Base-by-base conservation (phyloP, 23 tunicate genomes). In the Phallusia fumigata region DNA sequence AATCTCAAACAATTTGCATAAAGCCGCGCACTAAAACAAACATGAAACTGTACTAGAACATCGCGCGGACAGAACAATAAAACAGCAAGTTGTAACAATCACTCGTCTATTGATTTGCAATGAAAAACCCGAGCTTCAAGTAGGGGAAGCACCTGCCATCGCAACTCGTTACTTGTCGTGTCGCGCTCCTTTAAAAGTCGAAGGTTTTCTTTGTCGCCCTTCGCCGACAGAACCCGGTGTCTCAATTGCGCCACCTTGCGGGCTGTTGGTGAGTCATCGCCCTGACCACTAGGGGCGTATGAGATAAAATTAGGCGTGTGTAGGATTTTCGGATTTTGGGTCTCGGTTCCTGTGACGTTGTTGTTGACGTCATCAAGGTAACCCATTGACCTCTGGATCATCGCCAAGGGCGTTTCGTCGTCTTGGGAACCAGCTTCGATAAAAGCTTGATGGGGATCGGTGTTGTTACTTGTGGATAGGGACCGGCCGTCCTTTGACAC, bases 111-210 rank as follows among this genome's bases (percentile, higher is more conserved):
- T 18, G 31, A 30, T 72, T 76, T 28, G 79, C 95, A 90, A 36
- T 81, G 86, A 80, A 85, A 85, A 52, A 90, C 85, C 50, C 95
- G 53, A 0, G 83, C 89, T 73, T 90, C 95, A 10, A 90, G 30
- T 0, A 90, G 65, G 11, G 95, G 89, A 31, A 35, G 58, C 21
- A 81, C 72, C 65, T 90, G 95, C 95, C 95, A 90, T 49, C 65
- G 64, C 21, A 90, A 24, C 19, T 90, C 88, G 13, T 40, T 40
- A 5, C 47, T 5, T 19, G 30, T 40, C 5, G 31, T 58, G 21
- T 78, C 52, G 24, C 95, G 74, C 44, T 90, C 95, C 18, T 77
- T 34, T 10, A 85, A 77, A 11, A 85, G 86, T 28, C 19, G 19
- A 18, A 69, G 30, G 69, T 85, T 90, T 44, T 76, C 64, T 19